These are phyloP conservation scores for Crocuta crocuta DNA, from an alignment of 2,113 vertebrate genomes.

Conservation along the genomic window DNA sequence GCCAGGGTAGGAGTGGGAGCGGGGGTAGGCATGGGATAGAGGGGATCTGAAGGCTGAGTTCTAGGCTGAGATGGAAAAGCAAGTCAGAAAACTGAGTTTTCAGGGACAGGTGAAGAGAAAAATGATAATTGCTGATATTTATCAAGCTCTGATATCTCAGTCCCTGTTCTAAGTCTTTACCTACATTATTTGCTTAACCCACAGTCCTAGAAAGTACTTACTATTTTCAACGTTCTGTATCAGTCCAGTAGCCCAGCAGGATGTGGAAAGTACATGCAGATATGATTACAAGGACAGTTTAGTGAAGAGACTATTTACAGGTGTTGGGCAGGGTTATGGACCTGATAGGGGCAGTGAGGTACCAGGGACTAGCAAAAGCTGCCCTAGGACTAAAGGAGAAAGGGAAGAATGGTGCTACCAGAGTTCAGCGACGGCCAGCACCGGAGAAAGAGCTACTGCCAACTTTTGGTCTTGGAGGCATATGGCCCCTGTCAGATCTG, in stretches of 20 bases:
- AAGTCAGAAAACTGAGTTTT: background rate
- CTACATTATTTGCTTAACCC: background rate
- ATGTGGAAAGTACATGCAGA: background rate
- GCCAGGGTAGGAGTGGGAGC: background rate
- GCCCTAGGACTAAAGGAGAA: background rate
- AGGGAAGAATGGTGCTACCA: background rate
- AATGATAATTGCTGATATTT: background rate
- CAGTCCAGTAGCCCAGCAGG: background rate
- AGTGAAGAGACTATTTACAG: background rate
- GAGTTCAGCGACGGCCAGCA: background rate
- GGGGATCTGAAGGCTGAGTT: background rate
- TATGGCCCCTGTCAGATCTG: background rate
- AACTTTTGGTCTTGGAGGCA: background rate
- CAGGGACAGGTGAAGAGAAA: background rate
- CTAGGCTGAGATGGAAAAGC: background rate
- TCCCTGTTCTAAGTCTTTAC: background rate
- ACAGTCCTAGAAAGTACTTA: background rate
- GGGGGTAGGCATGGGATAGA: background rate
- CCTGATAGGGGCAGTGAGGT: background rate
- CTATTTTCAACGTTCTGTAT: background rate
- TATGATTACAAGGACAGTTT: background rate
- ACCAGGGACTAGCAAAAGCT: background rate
- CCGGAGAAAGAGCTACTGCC: background rate
- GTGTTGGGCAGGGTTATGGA: background rate
- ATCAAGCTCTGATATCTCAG: background rate